Conservation (phyloP, 2,888 invertebrate genomes). For the Bellardia pandia region DNA sequence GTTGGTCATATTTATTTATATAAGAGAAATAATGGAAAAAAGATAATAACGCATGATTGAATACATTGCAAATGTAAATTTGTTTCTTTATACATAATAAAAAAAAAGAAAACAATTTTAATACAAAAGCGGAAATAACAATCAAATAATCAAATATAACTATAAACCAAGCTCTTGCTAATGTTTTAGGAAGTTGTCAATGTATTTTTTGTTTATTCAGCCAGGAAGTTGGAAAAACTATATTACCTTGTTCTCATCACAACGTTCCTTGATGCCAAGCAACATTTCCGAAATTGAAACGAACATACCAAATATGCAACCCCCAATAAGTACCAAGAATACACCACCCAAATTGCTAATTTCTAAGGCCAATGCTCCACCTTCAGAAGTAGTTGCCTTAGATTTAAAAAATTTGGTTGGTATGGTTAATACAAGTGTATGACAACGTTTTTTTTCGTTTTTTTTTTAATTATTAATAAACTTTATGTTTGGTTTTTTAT, state of each 20-base stretch:
- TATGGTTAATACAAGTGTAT: slow-evolving; percentile 17
- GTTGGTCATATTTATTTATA: slow-evolving; percentile 26
- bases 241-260: slow-evolving; percentile 82
- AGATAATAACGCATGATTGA: slow-evolving; percentile 35
- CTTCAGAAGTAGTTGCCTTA: slow-evolving; percentile 80
- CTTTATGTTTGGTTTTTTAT: not conserved
- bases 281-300: slow-evolving; percentile 82
- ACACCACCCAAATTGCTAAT: slow-evolving; percentile 88
- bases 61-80: slow-evolving; percentile 34
- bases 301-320: slow-evolving; percentile 83
- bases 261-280: slow-evolving; percentile 81
- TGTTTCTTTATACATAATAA: not conserved
- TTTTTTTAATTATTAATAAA: slow-evolving; percentile 6
- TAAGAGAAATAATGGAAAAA: slow-evolving; percentile 10
- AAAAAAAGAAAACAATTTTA: slow-evolving; percentile 16
- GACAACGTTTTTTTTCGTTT: not conserved
- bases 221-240: not conserved
- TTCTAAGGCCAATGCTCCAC: slow-evolving; percentile 85
- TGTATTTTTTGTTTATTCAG: not conserved
- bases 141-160: not conserved
- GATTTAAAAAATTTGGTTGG: slow-evolving; percentile 61
- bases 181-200: slow-evolving; percentile 41
- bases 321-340: slow-evolving; percentile 87
- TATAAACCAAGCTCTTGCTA: slow-evolving; percentile 45
- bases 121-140: slow-evolving; percentile 1